Conservation (phyloP, 2,113 vertebrate species). For the Dromas ardeola region DNA sequence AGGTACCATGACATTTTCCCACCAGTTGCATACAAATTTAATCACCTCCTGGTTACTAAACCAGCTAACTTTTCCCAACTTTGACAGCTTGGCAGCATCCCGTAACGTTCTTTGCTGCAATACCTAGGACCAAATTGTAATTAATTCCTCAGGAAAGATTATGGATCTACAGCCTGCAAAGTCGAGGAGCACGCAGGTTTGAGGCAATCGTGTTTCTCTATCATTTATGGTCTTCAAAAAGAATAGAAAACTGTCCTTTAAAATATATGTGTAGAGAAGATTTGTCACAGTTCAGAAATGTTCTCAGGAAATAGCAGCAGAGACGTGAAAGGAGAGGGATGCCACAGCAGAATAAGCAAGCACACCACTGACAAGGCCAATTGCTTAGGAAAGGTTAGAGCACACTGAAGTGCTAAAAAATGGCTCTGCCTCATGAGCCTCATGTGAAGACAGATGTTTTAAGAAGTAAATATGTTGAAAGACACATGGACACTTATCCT, state of each 20-base stretch:
- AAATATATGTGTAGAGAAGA: neutral
- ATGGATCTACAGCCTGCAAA: neutral
- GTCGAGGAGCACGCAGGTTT: neutral
- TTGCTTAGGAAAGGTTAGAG: neutral
- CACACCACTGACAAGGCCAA: neutral
- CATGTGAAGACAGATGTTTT: neutral
- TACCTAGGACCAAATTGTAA: neutral
- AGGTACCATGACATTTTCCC: rapidly evolving
- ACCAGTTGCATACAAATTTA: neutral
- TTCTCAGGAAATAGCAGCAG: neutral
- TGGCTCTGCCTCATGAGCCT: neutral
- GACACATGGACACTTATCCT: neutral
- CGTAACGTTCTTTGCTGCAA: neutral
- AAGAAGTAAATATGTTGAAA: neutral
- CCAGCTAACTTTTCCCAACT: neutral
- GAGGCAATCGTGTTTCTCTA: neutral
- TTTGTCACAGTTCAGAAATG: neutral
- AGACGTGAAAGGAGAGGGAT: neutral
- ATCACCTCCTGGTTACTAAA: neutral
- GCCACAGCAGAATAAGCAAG: neutral
- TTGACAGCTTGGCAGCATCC: neutral
- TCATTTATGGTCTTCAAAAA: neutral
- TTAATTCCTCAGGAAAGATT: neutral
- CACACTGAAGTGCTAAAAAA: neutral
- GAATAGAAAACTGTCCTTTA: neutral